A percentile compares a stretch with the other conserved stretches of the same genome.
Conservation (phyloP, 2,888 invertebrate species). For the Therioaphis trifolii region DNA sequence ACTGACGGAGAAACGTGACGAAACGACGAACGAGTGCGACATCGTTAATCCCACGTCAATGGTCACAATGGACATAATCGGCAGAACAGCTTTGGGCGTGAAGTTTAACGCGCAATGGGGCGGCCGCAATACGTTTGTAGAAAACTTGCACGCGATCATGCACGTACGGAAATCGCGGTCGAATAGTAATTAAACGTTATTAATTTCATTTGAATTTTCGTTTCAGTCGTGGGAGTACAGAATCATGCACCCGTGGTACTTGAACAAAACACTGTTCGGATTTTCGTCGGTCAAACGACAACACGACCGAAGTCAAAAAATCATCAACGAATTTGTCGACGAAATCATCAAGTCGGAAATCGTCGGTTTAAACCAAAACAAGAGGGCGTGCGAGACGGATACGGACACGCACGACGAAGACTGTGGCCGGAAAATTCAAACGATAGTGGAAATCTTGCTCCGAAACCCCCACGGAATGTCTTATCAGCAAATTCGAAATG, state of each 20-base stretch:
- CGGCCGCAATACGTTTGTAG: slow-evolving; percentile 18
- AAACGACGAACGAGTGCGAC: not conserved
- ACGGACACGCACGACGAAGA: too few species aligned
- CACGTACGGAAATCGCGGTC: too few species aligned
- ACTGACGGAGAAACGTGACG: not conserved
- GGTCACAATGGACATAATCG: slow-evolving; percentile 62
- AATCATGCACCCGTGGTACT: not conserved
- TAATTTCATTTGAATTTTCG: not conserved
- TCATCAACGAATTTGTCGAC: slow-evolving; percentile 1
- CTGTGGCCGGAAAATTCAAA: not conserved
- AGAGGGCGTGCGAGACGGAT: not conserved
- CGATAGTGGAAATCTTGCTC: not conserved
- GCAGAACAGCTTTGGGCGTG: too few species aligned
- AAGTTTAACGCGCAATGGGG: slow-evolving; percentile 57
- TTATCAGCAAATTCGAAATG: slow-evolving; percentile 48
- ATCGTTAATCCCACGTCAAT: slow-evolving; percentile 20
- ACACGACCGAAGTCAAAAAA: slow-evolving; percentile 13
- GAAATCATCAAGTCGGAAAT: not conserved
- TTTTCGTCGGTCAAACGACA: not conserved
- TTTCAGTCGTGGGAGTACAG: not conserved
- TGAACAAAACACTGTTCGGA: not conserved
- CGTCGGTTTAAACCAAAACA: not conserved
- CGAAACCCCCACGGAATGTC: not conserved
- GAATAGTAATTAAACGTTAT: not conserved
- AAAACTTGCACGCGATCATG: not conserved